Evolutionary conservation across 2,797 vertebrate genomes (phyloP).

Genomic region (Octomys mimax): DNA sequence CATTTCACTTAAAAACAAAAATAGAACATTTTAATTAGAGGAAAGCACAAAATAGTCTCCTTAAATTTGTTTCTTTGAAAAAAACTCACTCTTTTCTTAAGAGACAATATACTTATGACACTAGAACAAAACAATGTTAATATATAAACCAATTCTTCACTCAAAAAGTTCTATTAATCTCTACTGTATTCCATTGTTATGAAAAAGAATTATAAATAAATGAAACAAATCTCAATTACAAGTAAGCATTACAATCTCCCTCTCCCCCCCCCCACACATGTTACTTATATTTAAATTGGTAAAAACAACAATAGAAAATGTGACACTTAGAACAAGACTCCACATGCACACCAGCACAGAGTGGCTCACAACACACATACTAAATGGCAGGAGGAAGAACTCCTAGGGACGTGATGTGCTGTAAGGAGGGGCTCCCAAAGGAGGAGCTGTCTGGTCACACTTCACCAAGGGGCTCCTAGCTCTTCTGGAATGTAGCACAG

Average conservation of each 20-base stretch:
- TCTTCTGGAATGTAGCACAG: not conserved
- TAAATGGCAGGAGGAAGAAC: not conserved
- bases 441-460: not conserved
- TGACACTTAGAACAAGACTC: not conserved
- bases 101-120: constrained; percentile 34
- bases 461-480: not conserved
- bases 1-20: constrained; percentile 63
- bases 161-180: not conserved
- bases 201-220: constrained; percentile 33
- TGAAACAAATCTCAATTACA: constrained; percentile 29
- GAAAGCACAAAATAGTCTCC: constrained; percentile 33
- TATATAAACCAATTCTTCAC: constrained; percentile 58
- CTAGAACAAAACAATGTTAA: constrained; percentile 39
- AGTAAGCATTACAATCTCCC: constrained; percentile 51
- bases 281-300: constrained; percentile 28
- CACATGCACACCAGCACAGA: not conserved
- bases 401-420: not conserved
- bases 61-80: constrained; percentile 21
- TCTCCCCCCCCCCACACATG: not conserved
- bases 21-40: constrained; percentile 38
- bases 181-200: constrained; percentile 21
- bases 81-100: constrained; percentile 48
- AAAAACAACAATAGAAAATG: not conserved
- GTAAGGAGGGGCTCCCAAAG: not conserved
- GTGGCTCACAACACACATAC: not conserved